Percentiles rank a stretch among this genome's conserved stretches.
Conservation (phyloP, 2,888 invertebrate species). For the Alviniconcha strummeri region DNA sequence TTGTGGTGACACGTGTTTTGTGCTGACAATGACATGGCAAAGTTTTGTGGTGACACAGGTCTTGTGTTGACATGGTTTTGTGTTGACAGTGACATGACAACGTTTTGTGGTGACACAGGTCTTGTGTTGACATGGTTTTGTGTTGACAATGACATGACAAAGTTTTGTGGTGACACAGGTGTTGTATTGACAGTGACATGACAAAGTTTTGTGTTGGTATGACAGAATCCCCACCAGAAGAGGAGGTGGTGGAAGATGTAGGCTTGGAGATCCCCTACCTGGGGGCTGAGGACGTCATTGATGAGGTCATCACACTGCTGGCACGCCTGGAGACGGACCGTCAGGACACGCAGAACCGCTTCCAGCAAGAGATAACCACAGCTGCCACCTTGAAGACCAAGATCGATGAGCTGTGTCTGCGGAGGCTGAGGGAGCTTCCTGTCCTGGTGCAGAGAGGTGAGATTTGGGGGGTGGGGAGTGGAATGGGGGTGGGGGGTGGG, state of each 20-base stretch:
- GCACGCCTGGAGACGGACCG: conserved; percentile 70
- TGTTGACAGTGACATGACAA: too few relatives aligned
- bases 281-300: conserved; percentile 70
- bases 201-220: too few relatives aligned
- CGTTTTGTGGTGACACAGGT: too few relatives aligned
- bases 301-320: conserved; percentile 68
- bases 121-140: too few relatives aligned
- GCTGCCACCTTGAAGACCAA: conserved; percentile 56
- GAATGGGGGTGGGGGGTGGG: too few relatives aligned
- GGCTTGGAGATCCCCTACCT: conserved; percentile 61
- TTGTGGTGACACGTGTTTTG: too few relatives aligned
- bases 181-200: too few relatives aligned
- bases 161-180: too few relatives aligned
- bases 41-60: too few relatives aligned
- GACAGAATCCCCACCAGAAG: background rate
- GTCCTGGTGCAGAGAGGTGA: conserved; percentile 69
- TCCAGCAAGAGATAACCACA: conserved; percentile 57
- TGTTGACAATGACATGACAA: too few relatives aligned
- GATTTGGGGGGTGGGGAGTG: background rate
- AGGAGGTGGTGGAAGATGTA: conserved; percentile 34
- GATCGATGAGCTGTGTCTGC: conserved; percentile 62
- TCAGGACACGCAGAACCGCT: conserved; percentile 54
- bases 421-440: conserved; percentile 64
- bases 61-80: too few relatives aligned
- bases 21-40: too few relatives aligned